Base-by-base conservation (phyloP, 2,797 vertebrate species). In the Arvicola amphibius region DNA sequence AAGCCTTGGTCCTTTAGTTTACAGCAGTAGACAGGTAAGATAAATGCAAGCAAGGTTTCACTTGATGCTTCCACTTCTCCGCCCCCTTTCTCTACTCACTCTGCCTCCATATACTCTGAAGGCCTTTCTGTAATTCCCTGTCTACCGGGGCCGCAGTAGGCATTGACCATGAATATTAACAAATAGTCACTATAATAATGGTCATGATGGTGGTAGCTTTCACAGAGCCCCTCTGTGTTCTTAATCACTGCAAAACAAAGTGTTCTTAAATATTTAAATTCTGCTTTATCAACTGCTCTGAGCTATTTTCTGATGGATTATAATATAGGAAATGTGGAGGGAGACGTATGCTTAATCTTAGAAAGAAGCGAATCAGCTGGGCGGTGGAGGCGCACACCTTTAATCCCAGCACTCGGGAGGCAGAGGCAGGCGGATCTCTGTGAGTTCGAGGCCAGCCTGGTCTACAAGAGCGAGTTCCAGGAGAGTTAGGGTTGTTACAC, bases 331-430 rank as follows among this genome's bases (percentile, higher is more conserved):
- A 84, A 79, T 51, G 12, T 12, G 23, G 51, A 17, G 43, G 43
- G 53, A n/a, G 46, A 92, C 17, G 23, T 23, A 17, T 83, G 85
- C 90, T 95, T 95, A 81, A 89, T 74, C 37, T 43, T 92, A 92
- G 8, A 65, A 90, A 94, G 43, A 53, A n/a, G 17, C n/a, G 59
- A 59, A 23, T n/a, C n/a, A n/a, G n/a, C n/a, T n/a, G n/a, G n/a
- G n/a, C n/a, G n/a, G n/a, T n/a, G n/a, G n/a, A n/a, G n/a, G n/a
- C n/a, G n/a, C n/a, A n/a, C n/a, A n/a, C n/a, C n/a, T n/a, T n/a
- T n/a, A n/a, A n/a, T n/a, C n/a, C n/a, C n/a, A n/a, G n/a, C n/a
- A n/a, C n/a, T n/a, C n/a, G n/a, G n/a, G n/a, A n/a, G n/a, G n/a
- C n/a, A n/a, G n/a, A n/a, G n/a, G n/a, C n/a, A n/a, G n/a, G n/a